phyloP scores from a whole-genome alignment of 2,797 vertebrate species.

The Scleropages formosus region DNA sequence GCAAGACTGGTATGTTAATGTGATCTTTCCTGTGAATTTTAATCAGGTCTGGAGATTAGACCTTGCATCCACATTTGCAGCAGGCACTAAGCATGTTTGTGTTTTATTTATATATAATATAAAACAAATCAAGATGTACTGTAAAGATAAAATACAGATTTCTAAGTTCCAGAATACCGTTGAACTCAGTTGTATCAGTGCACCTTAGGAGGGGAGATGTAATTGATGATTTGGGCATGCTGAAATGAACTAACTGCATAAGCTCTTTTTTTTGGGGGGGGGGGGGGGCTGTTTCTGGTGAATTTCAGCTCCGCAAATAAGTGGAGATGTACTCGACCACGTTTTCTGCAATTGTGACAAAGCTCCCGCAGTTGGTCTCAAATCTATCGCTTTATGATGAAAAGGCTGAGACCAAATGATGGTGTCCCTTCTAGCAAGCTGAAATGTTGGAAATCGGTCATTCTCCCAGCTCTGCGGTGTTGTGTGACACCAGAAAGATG shows the following conservation, averaged over 20 bases:
- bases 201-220: neutral
- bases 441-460: neutral
- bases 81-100: neutral
- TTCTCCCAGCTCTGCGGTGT: neutral
- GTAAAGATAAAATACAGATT: neutral
- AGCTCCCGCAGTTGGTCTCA: neutral
- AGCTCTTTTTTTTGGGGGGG: no score
- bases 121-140: neutral
- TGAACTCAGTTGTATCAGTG: neutral
- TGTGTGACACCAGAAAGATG: slow-evolving; percentile 74
- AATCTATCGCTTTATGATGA: neutral
- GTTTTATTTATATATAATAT: neutral
- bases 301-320: neutral
- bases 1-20: neutral
- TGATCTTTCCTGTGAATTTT: neutral
- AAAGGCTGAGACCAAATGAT: no score
- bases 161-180: neutral
- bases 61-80: neutral
- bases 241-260: no score
- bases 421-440: no score
- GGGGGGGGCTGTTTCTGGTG: neutral
- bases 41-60: neutral
- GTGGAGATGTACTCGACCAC: no score
- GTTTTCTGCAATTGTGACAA: neutral
- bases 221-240: no score